Evolutionary conservation across 2,113 vertebrate species (phyloP).

Genomic region (Neoarius graeffei): DNA sequence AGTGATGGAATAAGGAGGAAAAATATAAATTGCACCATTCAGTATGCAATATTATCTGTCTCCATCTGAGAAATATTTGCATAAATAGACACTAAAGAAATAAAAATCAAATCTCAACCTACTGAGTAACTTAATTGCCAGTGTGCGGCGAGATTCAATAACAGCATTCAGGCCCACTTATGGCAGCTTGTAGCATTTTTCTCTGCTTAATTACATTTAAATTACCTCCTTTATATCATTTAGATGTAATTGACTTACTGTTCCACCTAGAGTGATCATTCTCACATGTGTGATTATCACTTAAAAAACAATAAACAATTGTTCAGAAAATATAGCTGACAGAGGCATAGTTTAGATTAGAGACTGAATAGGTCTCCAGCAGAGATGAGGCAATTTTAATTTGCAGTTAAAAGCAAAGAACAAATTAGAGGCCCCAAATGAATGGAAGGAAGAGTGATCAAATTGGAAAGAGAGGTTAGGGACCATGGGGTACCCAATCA

Average conservation of each 20-base stretch:
- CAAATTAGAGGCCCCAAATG: conserved; percentile 39
- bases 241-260: conserved; percentile 32
- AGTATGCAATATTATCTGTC: conserved; percentile 50
- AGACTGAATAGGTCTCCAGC: conserved; percentile 28
- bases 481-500: conserved; percentile 31
- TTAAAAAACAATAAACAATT: conserved; percentile 41
- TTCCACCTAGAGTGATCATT: conserved; percentile 17
- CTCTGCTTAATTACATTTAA: conserved; percentile 33
- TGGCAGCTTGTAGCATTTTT: conserved; percentile 21
- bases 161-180: conserved; percentile 6
- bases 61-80: conserved; percentile 50
- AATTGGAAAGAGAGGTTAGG: conserved; percentile 17
- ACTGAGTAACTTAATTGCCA: conserved; percentile 41
- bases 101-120: conserved; percentile 48
- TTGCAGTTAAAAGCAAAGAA: conserved; percentile 47
- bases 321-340: conserved; percentile 29
- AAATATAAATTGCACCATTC: conserved; percentile 35
- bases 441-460: conserved; percentile 4
- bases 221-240: conserved; percentile 42
- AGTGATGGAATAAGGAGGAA: conserved; percentile 32
- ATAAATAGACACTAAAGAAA: conserved; percentile 54
- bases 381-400: conserved; percentile 40
- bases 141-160: conserved; percentile 30
- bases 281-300: conserved; percentile 34
- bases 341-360: conserved; percentile 22